Evolutionary conservation across 2,797 vertebrate genomes (phyloP).

Genomic region (Arctocebus calabarensis): DNA sequence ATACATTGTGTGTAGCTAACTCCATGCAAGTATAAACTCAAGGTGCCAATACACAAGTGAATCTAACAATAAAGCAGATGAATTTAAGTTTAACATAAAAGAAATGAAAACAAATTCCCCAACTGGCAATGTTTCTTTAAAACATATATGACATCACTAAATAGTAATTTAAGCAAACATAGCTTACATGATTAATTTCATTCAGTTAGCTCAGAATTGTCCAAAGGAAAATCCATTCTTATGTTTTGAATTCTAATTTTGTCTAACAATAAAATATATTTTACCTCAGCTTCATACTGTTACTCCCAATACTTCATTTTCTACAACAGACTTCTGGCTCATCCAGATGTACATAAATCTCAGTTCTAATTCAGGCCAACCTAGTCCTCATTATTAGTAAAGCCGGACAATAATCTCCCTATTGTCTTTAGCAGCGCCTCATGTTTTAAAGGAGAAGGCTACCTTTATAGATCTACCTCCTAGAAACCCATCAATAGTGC

Average conservation of each 20-base stretch:
- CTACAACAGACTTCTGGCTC: constrained; percentile 44
- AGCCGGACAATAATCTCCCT: constrained; percentile 52
- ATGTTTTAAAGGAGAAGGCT: constrained; percentile 21
- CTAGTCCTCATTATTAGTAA: constrained; percentile 33
- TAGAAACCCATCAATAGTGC: constrained; percentile 22
- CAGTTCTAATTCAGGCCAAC: constrained; percentile 20
- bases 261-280: constrained; percentile 31
- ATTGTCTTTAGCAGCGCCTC: constrained; percentile 61
- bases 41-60: background rate
- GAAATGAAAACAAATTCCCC: constrained; percentile 30
- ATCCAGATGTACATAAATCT: constrained; percentile 51
- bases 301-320: constrained; percentile 29
- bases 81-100: constrained; percentile 48
- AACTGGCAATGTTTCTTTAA: background rate
- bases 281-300: background rate
- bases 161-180: background rate
- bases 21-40: constrained; percentile 35
- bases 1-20: constrained; percentile 5
- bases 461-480: background rate
- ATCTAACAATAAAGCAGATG: background rate
- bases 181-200: background rate
- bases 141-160: background rate
- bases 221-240: constrained; percentile 27
- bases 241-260: constrained; percentile 59
- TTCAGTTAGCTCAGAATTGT: background rate